Base-by-base conservation (phyloP, 2,797 vertebrate genomes). In the Pelodytes ibericus region DNA sequence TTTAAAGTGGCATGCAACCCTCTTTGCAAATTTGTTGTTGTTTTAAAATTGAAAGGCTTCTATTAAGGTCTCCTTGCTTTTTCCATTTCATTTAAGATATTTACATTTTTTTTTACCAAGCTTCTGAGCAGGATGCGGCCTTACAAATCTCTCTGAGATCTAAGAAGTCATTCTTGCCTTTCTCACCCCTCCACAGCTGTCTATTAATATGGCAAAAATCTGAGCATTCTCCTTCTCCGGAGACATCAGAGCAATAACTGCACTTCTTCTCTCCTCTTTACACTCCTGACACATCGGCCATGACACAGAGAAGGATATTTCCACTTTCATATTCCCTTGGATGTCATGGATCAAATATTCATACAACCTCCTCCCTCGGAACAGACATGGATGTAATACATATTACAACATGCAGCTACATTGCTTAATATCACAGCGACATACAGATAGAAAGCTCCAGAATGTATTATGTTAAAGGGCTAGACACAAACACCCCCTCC, bases 241-340 rank as follows among this genome's bases (percentile, higher is more conserved):
- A 41, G 70, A 73, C 13, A 73, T 73, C 41, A 79, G 29, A 73
- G 76, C 76, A 73, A 79, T 79, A 79, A 79, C 70, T 41, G n/a
- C 44, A 73, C n/a, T 44, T 61, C 68, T 72, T 71, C 66, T 56
- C 76, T 73, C 63, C 76, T 79, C 41, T 68, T 79, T 64, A 79
- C 76, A 79, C 76, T 73, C 15, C 71, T 79, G 62, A 73, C 56
- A 68, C 58, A 68, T 58, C 71, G 72, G 63, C 76, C 72, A 56
- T 73, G 63, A 62, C 61, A 30, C 57, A 1, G 63, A 72, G 64
- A 68, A 41, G 56, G 76, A 72, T 79, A 68, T 62, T 79, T 79
- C 57, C 71, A 62, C 70, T 79, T 73, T 69, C 18, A 56, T 62
- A 79, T 79, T 73, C 71, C 71, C 76, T 69, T 59, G 69, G 62